A percentile compares a stretch with the other conserved stretches of the same genome.
These are phyloP conservation scores for Auanema freiburgensis DNA, from an alignment of 2,888 invertebrate genomes.

Conservation along the genomic window DNA sequence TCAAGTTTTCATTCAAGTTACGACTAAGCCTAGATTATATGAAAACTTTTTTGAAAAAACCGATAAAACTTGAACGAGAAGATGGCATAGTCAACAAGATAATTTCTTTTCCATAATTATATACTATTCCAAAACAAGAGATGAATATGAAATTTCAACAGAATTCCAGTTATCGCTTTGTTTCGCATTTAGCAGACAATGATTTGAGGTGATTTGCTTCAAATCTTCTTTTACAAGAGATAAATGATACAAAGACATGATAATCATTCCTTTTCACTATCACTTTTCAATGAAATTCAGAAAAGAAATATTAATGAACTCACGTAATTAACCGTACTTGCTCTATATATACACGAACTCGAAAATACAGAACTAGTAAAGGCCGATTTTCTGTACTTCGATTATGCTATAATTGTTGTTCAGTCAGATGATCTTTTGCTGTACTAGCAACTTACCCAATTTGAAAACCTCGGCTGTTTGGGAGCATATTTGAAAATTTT, in stretches of 20 bases:
- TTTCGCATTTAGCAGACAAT: too few relatives aligned
- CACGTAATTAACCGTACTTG: conserved; percentile 49
- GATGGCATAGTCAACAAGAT: not conserved
- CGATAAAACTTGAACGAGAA: not conserved
- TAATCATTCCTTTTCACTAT: too few relatives aligned
- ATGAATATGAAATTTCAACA: too few relatives aligned
- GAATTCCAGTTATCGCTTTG: too few relatives aligned
- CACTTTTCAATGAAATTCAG: not conserved
- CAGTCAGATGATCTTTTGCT: not conserved
- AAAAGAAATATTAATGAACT: conserved; percentile 18
- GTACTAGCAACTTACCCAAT: conserved; percentile 36
- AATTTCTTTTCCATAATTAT: too few relatives aligned
- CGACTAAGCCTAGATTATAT: not conserved
- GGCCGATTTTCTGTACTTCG: conserved; percentile 49
- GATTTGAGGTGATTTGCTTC: too few relatives aligned
- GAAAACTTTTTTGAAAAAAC: not conserved
- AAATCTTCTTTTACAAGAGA: too few relatives aligned
- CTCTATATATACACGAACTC: conserved; percentile 58
- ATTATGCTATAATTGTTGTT: conserved; percentile 33
- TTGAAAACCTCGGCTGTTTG: conserved; percentile 47
- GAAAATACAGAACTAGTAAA: conserved; percentile 50
- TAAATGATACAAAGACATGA: too few relatives aligned
- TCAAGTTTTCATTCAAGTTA: not conserved
- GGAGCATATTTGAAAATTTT: conserved; percentile 53
- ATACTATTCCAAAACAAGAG: too few relatives aligned